Evolutionary conservation across 2,888 invertebrate species (phyloP).

Genomic region (Toxonevra muliebris): DNA sequence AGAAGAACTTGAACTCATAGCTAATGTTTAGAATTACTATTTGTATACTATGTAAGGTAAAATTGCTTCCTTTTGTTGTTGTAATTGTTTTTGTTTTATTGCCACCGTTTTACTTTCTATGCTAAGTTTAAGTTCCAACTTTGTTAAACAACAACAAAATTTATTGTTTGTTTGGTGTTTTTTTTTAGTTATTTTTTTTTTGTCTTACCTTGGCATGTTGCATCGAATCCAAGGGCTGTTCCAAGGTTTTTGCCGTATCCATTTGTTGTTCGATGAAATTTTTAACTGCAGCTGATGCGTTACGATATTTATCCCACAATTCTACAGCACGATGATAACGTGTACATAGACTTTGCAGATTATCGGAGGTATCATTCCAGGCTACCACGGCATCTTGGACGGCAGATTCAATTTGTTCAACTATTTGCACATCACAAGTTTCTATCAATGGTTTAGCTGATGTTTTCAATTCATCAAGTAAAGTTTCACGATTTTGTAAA

Average conservation of each 20-base stretch:
- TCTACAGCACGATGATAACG: constrained; percentile 83
- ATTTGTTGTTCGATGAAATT: constrained; percentile 81
- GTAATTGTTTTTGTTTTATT: no score
- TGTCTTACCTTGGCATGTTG: constrained; percentile 76
- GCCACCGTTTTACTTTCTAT: no score
- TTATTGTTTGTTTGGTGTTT: not conserved
- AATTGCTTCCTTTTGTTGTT: no score
- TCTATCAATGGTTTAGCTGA: constrained; percentile 79
- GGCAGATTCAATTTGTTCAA: constrained; percentile 77
- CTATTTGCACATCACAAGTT: constrained; percentile 75
- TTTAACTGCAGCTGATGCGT: constrained; percentile 79
- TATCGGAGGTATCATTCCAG: constrained; percentile 82
- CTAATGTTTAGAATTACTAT: no score
- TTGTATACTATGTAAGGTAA: no score
- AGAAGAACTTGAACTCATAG: no score
- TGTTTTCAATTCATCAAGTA: constrained; percentile 75
- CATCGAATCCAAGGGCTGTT: constrained; percentile 74
- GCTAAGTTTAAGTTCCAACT: no score
- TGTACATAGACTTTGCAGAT: constrained; percentile 78
- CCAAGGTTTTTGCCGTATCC: constrained; percentile 74
- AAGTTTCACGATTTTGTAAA: constrained; percentile 76
- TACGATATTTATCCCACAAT: constrained; percentile 82
- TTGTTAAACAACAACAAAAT: not conserved
- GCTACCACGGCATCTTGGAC: constrained; percentile 82
- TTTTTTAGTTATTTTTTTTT: constrained; percentile 34